Evolutionary conservation across 2,888 invertebrate species (phyloP), one percentile per base, ranked within the genome.

Genomic region (Eilema depressum): DNA sequence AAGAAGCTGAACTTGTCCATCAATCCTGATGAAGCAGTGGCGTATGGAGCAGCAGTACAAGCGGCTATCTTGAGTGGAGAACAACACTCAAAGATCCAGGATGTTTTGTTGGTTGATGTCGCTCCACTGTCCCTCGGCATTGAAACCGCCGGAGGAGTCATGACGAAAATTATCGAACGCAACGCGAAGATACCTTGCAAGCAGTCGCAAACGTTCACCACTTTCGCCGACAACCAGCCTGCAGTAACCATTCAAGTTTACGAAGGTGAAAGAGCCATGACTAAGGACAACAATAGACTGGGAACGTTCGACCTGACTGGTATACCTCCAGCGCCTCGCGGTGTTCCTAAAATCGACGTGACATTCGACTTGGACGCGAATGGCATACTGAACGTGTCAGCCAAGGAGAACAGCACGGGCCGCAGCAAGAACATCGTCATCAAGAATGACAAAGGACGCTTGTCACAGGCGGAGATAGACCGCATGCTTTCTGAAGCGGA

Each of bases 141-240:
- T 26, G 66, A 66, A 20, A 66, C 66, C 33, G 66, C 66, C 25
- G 66, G 66, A 33, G 66, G 66, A 66, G 66, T 66, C 59, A 66
- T 66, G 66, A 66, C 66, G 37, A 66, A 66, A 41, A 59, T 66
- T 26, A 60, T 66, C n/a, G 66, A 66, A 59, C 66, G 66, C 66
- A 66, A 66, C 59, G 59, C 59, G n/a, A 66, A 66, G 66, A 66
- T 66, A 59, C 66, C 66, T 66, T 66, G 66, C 66, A 66, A 66
- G 41, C 66, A 59, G 37, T 66, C 66, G 66, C 66, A 66, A 26
- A 66, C 66, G 37, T 66, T 66, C 66, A 66, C 66, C 66, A 66
- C 66, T 41, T 66, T 59, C 37, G 25, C 57, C 33, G 66, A 66
- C 59, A 59, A 66, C 59, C 66, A 66, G 66, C 66, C 66, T 20